A percentile compares a stretch with the other conserved stretches of the same genome.
phyloP scores from a whole-genome alignment of 1,140 invertebrate genomes.

The Orchesella cincta region DNA sequence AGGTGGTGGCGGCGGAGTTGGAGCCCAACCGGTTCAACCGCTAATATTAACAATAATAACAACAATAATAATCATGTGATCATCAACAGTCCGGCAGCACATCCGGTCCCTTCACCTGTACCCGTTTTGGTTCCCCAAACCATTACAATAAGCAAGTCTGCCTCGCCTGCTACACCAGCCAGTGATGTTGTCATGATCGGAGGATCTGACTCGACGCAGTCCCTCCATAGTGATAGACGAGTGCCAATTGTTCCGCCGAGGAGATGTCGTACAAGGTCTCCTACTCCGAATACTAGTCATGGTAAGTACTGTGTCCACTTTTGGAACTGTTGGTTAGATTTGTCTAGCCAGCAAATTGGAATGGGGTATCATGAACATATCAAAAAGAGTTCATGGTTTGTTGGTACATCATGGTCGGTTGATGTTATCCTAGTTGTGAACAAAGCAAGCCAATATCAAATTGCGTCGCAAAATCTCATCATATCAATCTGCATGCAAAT shows the following conservation, averaged over 20 bases:
- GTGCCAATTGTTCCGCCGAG: slow-evolving; percentile 46
- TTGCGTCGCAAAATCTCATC: no score
- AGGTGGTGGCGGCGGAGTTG: not conserved
- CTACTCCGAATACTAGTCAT: slow-evolving; percentile 51
- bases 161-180: slow-evolving; percentile 45
- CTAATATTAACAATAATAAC: slow-evolving; percentile 17
- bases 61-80: slow-evolving; percentile 48
- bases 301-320: slow-evolving; percentile 48
- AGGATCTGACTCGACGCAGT: slow-evolving; percentile 47
- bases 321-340: no score
- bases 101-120: slow-evolving; percentile 46
- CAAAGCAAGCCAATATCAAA: no score
- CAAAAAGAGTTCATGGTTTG: no score
- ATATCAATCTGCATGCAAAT: no score
- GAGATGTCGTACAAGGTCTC: slow-evolving; percentile 44
- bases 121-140: slow-evolving; percentile 43
- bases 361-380: no score
- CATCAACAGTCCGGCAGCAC: slow-evolving; percentile 45
- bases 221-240: slow-evolving; percentile 42
- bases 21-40: not conserved
- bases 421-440: no score
- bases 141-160: slow-evolving; percentile 46
- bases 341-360: no score
- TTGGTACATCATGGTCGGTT: no score
- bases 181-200: slow-evolving; percentile 46